These are phyloP conservation scores for Lipophrys pholis DNA, from an alignment of 2,113 vertebrate species.

Conservation along the genomic window DNA sequence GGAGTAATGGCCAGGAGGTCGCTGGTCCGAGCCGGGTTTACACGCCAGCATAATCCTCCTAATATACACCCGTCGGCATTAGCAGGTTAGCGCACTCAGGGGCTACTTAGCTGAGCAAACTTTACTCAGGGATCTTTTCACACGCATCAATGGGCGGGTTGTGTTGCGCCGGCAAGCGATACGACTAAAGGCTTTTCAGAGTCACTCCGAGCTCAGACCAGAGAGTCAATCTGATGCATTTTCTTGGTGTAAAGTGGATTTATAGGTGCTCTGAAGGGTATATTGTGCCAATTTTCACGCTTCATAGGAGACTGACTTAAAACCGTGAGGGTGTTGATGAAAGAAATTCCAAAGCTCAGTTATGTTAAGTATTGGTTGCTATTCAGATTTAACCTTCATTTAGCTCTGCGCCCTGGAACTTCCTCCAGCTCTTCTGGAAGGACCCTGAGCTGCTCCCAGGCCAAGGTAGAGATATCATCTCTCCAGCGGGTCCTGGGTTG, in stretches of 20 bases:
- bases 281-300: background rate
- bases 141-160: constrained; percentile 24
- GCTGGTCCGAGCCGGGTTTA: constrained; percentile 27
- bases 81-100: constrained; percentile 36
- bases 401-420: too few species aligned
- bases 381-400: too few species aligned
- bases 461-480: too few species aligned
- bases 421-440: too few species aligned
- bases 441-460: too few species aligned
- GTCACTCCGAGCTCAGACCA: background rate
- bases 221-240: background rate
- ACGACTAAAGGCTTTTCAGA: constrained; percentile 19
- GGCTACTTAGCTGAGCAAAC: constrained; percentile 55
- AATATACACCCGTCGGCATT: constrained; percentile 22
- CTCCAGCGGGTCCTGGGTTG: too few species aligned
- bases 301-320: too few species aligned
- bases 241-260: background rate
- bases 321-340: too few species aligned
- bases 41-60: constrained; percentile 40
- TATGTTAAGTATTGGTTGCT: too few species aligned
- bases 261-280: background rate
- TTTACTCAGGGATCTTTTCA: constrained; percentile 39
- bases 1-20: constrained; percentile 41
- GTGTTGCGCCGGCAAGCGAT: background rate
- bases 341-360: too few species aligned